Evolutionary conservation across 2,888 invertebrate genomes (phyloP), one percentile per base, ranked within the genome.

Genomic region (Sarcophaga subvicina): DNA sequence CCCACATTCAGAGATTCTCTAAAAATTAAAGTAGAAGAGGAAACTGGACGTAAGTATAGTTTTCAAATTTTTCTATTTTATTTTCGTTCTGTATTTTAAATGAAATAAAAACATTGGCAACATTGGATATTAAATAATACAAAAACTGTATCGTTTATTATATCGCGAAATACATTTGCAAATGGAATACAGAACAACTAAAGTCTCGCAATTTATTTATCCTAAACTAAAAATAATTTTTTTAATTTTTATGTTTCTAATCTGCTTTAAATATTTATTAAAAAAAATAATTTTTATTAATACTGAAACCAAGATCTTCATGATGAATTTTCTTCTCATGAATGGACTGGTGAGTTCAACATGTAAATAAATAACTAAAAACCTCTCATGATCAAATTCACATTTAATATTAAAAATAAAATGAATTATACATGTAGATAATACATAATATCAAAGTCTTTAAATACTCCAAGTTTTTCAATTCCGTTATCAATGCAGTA

Each of bases 1-100:
- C 96, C 96, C 59, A 96, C 97, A 2, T 94, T 96, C 88, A 95
- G 97, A 90, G 97, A 96, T 92, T 95, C 95, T 3, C 94, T 98
- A 72, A 95, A 95, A 91, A 94, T 98, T 89, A 95, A 95, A 88
- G 95, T 97, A 89, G 96, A 96, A 92, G 97, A 97, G 94, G 95
- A 95, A 89, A 95, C 96, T 92, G 96, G 96, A 94, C 96, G 96
- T 96, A 94, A 95, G 95, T 95, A 81, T 75, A 72, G 66, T 62
- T 66, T n/a, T 2, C 2, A 8, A 37, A 67, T 20, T 67, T 67
- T 69, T 14, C 47, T 47, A 2, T 47, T 59, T 78, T 49, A 62
- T 73, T 22, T 70, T n/a, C 47, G 37, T 79, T 60, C 62, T 64
- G 12, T 76, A 80, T 60, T 45, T 22, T 47, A 45, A 80, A 25